These are phyloP conservation scores for Blastomussa wellsi DNA, from an alignment of 92 coral and sea anemone genomes.

Conservation along the genomic window DNA sequence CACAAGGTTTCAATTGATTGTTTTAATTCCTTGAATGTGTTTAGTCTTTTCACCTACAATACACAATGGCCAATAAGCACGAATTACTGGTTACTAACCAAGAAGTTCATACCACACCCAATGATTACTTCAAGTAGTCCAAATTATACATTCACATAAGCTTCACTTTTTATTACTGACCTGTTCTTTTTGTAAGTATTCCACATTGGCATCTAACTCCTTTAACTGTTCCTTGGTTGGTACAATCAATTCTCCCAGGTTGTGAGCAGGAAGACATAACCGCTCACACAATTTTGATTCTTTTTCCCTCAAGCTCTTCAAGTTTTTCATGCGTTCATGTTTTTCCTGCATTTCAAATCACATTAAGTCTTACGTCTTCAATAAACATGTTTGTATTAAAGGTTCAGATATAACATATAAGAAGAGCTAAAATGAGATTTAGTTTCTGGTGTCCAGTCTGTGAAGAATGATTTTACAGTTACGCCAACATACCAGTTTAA, in stretches of 20 bases:
- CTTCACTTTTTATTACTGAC: constrained; percentile 37
- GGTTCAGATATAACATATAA: not conserved
- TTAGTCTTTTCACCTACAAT: constrained; percentile 67
- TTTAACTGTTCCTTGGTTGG: constrained; percentile 85
- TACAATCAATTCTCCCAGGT: constrained; percentile 72
- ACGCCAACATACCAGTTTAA: constrained; percentile 80
- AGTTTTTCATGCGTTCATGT: constrained; percentile 77
- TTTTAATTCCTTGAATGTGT: constrained; percentile 66
- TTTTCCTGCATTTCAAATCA: constrained; percentile 67
- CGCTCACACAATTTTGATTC: constrained; percentile 76
- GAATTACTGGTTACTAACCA: not conserved
- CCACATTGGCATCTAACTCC: constrained; percentile 85
- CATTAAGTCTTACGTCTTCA: too few relatives aligned
- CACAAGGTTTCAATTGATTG: constrained; percentile 65
- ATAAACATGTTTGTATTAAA: too few relatives aligned
- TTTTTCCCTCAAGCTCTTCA: constrained; percentile 63
- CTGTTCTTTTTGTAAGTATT: constrained; percentile 76
- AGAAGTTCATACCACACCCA: not conserved
- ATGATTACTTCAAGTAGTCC: not conserved
- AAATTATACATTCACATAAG: too few relatives aligned
- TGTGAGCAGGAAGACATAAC: constrained; percentile 78
- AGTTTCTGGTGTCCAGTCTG: too few relatives aligned
- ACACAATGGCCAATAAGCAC: constrained; percentile 7
- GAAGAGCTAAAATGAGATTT: too few relatives aligned
- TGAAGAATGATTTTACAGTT: too few relatives aligned